phyloP scores from a whole-genome alignment of 2,888 invertebrate species.

The Mesochorus sp. region DNA sequence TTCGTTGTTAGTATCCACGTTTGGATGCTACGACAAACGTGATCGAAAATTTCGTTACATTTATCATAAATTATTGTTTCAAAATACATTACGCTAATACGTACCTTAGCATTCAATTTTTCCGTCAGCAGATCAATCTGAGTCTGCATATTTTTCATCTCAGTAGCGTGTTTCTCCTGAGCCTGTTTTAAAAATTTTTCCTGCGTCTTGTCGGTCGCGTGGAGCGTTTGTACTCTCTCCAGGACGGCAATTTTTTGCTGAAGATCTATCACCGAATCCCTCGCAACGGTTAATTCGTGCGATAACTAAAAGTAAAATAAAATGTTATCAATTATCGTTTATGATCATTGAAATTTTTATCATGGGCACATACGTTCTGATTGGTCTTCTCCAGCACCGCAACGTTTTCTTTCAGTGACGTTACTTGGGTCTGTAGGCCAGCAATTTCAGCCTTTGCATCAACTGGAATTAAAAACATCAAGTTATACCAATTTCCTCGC shows the following conservation, averaged over 20 bases:
- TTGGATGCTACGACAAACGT: slow-evolving; percentile 69
- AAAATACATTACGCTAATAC: slow-evolving; percentile 15
- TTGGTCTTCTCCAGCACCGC: slow-evolving; percentile 75
- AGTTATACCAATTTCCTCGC: not conserved
- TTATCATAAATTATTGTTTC: not conserved
- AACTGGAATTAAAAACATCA: slow-evolving; percentile 64
- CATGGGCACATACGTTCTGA: slow-evolving; percentile 74
- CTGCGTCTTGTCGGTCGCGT: slow-evolving; percentile 75
- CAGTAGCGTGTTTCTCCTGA: slow-evolving; percentile 82
- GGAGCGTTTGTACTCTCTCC: slow-evolving; percentile 75
- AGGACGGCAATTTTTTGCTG: slow-evolving; percentile 76
- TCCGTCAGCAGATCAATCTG: slow-evolving; percentile 81
- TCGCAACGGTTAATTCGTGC: slow-evolving; percentile 74
- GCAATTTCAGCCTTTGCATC: slow-evolving; percentile 76
- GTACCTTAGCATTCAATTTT: slow-evolving; percentile 79
- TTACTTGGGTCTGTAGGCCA: slow-evolving; percentile 73
- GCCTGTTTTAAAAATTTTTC: slow-evolving; percentile 81
- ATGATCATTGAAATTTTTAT: too few species aligned
- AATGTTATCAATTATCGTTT: too few species aligned
- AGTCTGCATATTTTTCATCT: slow-evolving; percentile 83
- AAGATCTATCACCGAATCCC: slow-evolving; percentile 74
- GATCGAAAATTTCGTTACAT: slow-evolving; percentile 33
- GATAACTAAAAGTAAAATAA: slow-evolving; percentile 67
- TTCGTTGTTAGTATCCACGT: slow-evolving; percentile 67
- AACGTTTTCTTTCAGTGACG: slow-evolving; percentile 72